A percentile compares a stretch with the other conserved stretches of the same genome.
These are phyloP conservation scores for Anarrhichthys ocellatus DNA, from an alignment of 2,113 vertebrate genomes.

Conservation along the genomic window DNA sequence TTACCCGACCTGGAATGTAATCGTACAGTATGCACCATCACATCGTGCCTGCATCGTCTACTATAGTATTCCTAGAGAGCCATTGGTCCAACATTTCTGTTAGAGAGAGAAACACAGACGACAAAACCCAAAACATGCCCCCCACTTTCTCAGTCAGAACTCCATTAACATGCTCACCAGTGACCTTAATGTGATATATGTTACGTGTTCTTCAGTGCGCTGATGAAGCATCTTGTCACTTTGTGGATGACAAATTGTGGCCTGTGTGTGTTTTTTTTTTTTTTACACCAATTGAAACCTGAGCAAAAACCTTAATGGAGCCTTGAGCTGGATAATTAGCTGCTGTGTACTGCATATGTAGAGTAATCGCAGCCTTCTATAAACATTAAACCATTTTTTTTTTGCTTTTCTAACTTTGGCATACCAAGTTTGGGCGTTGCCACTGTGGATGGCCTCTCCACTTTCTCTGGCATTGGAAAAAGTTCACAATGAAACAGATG, in stretches of 20 bases:
- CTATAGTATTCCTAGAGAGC: neutral
- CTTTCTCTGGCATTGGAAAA: neutral
- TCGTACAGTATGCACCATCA: neutral
- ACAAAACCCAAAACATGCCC: neutral
- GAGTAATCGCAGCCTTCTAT: neutral
- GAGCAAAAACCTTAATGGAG: neutral
- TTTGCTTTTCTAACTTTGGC: neutral
- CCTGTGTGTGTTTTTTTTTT: neutral
- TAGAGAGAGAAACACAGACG: neutral
- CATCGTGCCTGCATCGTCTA: neutral
- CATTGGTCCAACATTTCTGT: neutral
- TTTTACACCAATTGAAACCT: slow-evolving; percentile 25
- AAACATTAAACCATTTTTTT: neutral
- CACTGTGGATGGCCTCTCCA: neutral
- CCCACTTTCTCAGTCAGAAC: neutral
- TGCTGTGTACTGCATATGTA: neutral
- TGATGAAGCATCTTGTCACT: neutral
- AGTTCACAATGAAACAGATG: neutral
- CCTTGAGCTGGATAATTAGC: neutral
- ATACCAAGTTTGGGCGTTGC: neutral
- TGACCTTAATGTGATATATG: neutral
- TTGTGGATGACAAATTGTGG: neutral
- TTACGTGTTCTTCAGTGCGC: neutral
- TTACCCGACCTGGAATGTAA: slow-evolving; percentile 2
- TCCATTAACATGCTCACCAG: neutral